Conservation (phyloP, 2,113 vertebrate genomes). For the Muntiacus muntjak region DNA sequence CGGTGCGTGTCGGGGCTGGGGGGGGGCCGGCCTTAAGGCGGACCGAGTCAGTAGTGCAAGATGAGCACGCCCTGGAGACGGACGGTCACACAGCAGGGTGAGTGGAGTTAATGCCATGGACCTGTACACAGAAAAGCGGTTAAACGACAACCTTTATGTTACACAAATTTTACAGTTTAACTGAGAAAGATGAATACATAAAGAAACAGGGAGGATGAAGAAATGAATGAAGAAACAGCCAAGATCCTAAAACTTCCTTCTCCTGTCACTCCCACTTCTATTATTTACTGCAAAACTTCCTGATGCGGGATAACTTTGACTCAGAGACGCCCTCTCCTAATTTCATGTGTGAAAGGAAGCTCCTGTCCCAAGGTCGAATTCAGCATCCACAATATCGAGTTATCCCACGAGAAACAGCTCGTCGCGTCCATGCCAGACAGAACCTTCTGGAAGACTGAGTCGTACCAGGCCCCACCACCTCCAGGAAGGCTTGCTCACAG, state of each 20-base stretch:
- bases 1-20: not conserved
- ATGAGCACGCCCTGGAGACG: fast-evolving
- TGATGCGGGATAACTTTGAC: fast-evolving
- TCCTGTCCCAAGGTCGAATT: not conserved
- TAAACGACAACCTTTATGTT: fast-evolving
- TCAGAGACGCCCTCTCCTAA: not conserved
- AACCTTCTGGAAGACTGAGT: not conserved
- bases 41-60: not conserved
- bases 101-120: not conserved
- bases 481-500: not conserved
- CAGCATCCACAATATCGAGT: not conserved
- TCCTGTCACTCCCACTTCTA: not conserved
- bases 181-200: not conserved
- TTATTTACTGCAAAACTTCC: too few relatives aligned
- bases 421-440: not conserved
- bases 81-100: fast-evolving
- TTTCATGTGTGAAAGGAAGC: not conserved
- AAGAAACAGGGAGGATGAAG: not conserved
- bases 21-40: too few relatives aligned
- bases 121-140: not conserved
- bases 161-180: not conserved
- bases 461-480: not conserved
- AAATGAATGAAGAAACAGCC: not conserved
- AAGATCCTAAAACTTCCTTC: not conserved
- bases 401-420: not conserved